A percentile compares a stretch with the other conserved stretches of the same genome.
These are phyloP conservation scores for Toxotes chatareus DNA, from an alignment of 2,113 vertebrate species.

Conservation along the genomic window DNA sequence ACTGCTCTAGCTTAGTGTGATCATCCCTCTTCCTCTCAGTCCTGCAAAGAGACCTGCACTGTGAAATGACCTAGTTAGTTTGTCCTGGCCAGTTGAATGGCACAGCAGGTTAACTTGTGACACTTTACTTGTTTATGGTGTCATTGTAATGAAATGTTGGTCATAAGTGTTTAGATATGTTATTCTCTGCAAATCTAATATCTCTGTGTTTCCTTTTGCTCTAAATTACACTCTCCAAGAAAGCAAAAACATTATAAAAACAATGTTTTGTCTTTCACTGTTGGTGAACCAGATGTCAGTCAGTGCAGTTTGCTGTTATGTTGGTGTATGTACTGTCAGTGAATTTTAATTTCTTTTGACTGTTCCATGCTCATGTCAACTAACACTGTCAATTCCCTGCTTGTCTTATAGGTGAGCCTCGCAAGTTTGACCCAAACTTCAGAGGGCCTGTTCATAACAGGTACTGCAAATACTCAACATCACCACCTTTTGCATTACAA, in stretches of 20 bases:
- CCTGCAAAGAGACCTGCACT: slow-evolving; percentile 23
- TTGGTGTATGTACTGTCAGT: not conserved
- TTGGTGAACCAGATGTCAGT: not conserved
- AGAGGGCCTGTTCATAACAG: slow-evolving; percentile 92
- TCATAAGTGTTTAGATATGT: not conserved
- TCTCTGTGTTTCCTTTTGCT: not conserved
- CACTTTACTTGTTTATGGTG: not conserved
- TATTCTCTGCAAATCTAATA: not conserved
- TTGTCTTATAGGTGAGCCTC: slow-evolving; percentile 91
- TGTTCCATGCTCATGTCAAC: not conserved
- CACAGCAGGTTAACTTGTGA: slow-evolving; percentile 25
- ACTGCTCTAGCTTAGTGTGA: not conserved
- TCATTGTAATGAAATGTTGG: slow-evolving; percentile 10
- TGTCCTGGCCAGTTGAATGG: slow-evolving; percentile 1
- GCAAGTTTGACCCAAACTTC: slow-evolving; percentile 93
- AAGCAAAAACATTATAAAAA: not conserved
- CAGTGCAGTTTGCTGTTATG: not conserved
- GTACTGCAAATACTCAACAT: slow-evolving; percentile 76
- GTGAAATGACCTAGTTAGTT: slow-evolving; percentile 56
- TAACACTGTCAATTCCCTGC: slow-evolving; percentile 30
- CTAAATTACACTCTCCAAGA: not conserved
- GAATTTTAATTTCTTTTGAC: slow-evolving; percentile 2
- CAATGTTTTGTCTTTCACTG: not conserved
- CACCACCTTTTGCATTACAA: not conserved
- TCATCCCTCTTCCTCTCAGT: slow-evolving; percentile 26